phyloP scores from a whole-genome alignment of 2,113 vertebrate genomes.

The Agapornis roseicollis region DNA sequence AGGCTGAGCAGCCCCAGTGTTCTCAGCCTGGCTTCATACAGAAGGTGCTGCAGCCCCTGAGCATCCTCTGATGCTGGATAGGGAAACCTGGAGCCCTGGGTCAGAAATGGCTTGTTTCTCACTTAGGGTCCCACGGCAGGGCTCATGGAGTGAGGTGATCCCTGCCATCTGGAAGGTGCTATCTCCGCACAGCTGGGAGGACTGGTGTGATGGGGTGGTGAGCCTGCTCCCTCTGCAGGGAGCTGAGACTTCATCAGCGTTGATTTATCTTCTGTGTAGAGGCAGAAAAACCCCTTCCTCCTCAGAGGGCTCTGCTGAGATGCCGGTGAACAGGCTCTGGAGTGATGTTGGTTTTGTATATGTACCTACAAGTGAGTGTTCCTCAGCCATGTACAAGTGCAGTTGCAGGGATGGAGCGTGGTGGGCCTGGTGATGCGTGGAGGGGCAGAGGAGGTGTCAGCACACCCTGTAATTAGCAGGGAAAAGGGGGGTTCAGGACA shows the following conservation, averaged over 20 bases:
- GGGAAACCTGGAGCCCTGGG: background rate
- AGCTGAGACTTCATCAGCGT: fast-evolving
- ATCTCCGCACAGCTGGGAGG: background rate
- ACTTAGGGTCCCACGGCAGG: background rate
- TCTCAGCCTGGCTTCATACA: background rate
- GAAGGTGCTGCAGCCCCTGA: background rate
- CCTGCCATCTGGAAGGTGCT: background rate
- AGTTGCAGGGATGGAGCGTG: background rate
- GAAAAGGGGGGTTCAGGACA: background rate
- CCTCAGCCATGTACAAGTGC: background rate
- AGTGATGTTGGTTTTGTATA: fast-evolving
- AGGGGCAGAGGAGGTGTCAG: background rate
- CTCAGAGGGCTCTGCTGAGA: background rate
- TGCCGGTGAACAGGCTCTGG: background rate
- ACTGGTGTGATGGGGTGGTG: background rate
- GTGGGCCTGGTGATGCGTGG: background rate
- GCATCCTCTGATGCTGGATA: background rate
- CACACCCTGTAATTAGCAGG: background rate
- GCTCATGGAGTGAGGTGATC: background rate
- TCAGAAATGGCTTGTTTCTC: background rate
- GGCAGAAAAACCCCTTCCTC: background rate
- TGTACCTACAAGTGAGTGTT: fast-evolving
- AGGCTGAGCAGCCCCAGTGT: background rate
- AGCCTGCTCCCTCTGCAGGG: constrained; percentile 38
- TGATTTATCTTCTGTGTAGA: background rate